phyloP scores from a whole-genome alignment of 2,888 invertebrate species.

The Diarsia dahlii region DNA sequence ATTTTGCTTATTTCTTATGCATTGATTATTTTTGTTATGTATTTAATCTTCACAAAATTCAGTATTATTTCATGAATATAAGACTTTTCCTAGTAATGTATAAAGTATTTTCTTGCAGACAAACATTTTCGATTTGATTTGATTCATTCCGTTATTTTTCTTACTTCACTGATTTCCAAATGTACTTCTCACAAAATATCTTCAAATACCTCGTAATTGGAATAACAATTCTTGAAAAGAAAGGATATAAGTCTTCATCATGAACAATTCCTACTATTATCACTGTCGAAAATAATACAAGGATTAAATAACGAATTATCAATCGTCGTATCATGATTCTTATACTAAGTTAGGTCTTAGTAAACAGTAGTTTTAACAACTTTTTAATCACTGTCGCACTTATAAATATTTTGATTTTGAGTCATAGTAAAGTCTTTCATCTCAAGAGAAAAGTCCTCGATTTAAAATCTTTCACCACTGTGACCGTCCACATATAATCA shows the following conservation, averaged over 20 bases:
- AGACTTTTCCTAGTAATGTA: too few species aligned
- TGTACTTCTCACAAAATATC: neutral
- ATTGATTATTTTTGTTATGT: neutral
- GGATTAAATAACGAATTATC: neutral
- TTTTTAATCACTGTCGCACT: neutral
- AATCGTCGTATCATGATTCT: neutral
- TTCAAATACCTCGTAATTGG: neutral
- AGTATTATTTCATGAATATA: neutral
- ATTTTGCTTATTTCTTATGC: neutral
- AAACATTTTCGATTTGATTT: too few species aligned
- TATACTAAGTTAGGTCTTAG: too few species aligned
- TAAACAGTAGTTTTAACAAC: neutral
- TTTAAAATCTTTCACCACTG: neutral
- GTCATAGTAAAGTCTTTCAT: neutral
- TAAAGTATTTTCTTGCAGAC: too few species aligned
- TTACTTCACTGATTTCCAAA: neutral
- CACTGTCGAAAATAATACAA: neutral
- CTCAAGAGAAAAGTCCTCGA: too few species aligned
- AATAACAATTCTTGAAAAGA: constrained; percentile 1
- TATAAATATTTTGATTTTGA: neutral
- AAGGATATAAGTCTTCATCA: neutral
- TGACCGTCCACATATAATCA: too few species aligned
- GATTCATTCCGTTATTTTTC: neutral
- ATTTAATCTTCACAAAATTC: neutral
- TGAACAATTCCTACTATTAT: neutral